Conservation (phyloP, 2,888 invertebrate genomes). For the Timema cristinae region DNA sequence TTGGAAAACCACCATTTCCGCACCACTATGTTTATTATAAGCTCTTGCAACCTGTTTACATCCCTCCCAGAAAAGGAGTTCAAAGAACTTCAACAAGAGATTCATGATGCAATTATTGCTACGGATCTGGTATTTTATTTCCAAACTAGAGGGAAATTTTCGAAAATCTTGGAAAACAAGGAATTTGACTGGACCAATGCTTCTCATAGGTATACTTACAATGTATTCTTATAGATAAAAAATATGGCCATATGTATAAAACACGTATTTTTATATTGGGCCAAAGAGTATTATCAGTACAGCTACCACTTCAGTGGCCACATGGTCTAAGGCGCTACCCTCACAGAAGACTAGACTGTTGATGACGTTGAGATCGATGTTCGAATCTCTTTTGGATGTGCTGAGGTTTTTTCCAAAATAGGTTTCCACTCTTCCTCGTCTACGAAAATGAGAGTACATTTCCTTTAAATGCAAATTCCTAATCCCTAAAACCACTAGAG, state of each 20-base stretch:
- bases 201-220: conserved; percentile 44
- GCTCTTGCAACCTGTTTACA: conserved; percentile 43
- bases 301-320: too few species aligned
- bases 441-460: too few species aligned
- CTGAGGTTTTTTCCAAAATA: too few species aligned
- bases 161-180: conserved; percentile 50
- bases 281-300: too few species aligned
- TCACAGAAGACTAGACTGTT: too few species aligned
- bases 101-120: conserved; percentile 55
- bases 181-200: conserved; percentile 50
- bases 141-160: conserved; percentile 50
- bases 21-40: conserved; percentile 54
- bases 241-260: not conserved
- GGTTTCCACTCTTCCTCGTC: too few species aligned
- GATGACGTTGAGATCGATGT: too few species aligned
- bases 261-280: too few species aligned
- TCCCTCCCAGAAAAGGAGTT: conserved; percentile 2
- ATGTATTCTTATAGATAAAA: not conserved
- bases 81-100: conserved; percentile 40
- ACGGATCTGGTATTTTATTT: conserved; percentile 59
- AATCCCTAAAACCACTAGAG: too few species aligned
- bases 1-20: conserved; percentile 59
- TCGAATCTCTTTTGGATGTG: too few species aligned
- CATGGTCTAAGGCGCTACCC: too few species aligned
- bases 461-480: too few species aligned